These are phyloP conservation scores for Chesias legatella DNA, from an alignment of 2,888 invertebrate genomes.

Conservation along the genomic window DNA sequence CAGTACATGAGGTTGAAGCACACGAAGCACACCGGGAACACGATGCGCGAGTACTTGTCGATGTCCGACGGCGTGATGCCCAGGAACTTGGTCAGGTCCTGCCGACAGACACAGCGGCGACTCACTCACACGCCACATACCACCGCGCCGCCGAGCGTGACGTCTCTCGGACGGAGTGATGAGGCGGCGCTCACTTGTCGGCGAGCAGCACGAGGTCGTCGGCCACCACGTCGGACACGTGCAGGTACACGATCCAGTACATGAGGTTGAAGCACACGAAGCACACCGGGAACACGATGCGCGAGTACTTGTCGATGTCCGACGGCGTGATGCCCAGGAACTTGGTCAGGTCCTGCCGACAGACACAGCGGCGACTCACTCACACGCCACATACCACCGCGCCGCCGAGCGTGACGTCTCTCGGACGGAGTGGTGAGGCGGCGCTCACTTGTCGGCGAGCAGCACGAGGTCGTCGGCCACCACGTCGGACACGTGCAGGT, in stretches of 20 bases:
- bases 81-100: constrained; percentile 91
- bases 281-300: constrained; percentile 97
- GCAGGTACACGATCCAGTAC: constrained; percentile 97
- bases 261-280: constrained; percentile 98
- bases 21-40: constrained; percentile 97
- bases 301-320: constrained; percentile 98
- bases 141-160: no score
- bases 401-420: background rate
- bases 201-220: constrained; percentile 91
- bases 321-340: constrained; percentile 94
- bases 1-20: constrained; percentile 98
- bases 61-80: constrained; percentile 97
- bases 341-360: constrained; percentile 88
- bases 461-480: no score
- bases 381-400: no score
- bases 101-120: constrained; percentile 17
- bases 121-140: background rate
- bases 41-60: constrained; percentile 97
- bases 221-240: constrained; percentile 95
- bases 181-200: constrained; percentile 42
- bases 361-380: background rate
- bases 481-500: no score
- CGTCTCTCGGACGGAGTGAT: background rate
- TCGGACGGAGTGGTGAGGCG: background rate
- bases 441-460: no score